These are phyloP conservation scores for Menidia menidia DNA, from an alignment of 2,797 vertebrate genomes.

Conservation along the genomic window DNA sequence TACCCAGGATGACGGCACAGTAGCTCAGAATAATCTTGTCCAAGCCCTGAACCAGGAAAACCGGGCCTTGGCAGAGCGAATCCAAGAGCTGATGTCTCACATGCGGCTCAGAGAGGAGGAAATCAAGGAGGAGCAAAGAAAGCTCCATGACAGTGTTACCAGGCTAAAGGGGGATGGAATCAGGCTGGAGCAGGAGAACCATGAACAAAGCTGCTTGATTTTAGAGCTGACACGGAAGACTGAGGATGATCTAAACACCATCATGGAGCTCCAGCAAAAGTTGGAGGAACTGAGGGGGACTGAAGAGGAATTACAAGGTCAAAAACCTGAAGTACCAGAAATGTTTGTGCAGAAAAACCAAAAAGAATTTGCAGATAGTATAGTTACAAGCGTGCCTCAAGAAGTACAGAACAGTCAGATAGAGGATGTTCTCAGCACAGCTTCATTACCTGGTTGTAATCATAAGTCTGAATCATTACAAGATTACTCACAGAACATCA, in stretches of 20 bases:
- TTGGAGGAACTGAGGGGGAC: conserved; percentile 32
- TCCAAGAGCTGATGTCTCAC: conserved; percentile 74
- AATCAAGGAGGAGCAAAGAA: conserved; percentile 30
- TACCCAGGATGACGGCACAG: conserved; percentile 23
- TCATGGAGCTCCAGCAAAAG: conserved; percentile 58
- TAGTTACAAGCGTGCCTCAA: conserved; percentile 34
- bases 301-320: not conserved
- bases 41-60: conserved; percentile 79
- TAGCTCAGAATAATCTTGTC: conserved; percentile 55
- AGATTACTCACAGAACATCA: conserved; percentile 16
- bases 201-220: conserved; percentile 64
- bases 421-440: conserved; percentile 2
- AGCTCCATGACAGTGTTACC: conserved; percentile 39
- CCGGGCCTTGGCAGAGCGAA: conserved; percentile 67
- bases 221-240: conserved; percentile 72
- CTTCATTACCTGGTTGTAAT: conserved; percentile 13
- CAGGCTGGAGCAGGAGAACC: conserved; percentile 61
- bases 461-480: conserved; percentile 1
- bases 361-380: conserved; percentile 26
- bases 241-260: conserved; percentile 59
- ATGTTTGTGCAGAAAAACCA: conserved; percentile 13
- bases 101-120: conserved; percentile 58
- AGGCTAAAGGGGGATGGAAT: conserved; percentile 45
- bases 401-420: conserved; percentile 18
- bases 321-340: not conserved